Evolutionary conservation across 2,113 vertebrate genomes (phyloP).

Genomic region (Nyctibius bracteatus): DNA sequence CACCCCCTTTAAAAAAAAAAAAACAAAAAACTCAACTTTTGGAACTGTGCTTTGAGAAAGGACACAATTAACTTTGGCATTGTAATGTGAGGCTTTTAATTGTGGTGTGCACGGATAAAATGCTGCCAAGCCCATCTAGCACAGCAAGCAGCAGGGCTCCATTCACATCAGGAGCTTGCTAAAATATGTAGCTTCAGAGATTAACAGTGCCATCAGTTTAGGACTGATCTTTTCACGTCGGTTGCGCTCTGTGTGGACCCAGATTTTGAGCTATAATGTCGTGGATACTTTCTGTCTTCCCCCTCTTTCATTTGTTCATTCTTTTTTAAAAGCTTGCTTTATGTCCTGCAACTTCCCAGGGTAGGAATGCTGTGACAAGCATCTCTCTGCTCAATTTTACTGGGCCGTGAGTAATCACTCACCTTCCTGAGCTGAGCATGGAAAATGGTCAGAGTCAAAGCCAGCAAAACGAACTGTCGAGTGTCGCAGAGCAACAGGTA

Average conservation of each 20-base stretch:
- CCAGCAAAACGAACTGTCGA: neutral
- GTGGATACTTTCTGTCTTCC: neutral
- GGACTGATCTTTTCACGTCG: neutral
- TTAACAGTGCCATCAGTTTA: neutral
- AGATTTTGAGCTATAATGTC: neutral
- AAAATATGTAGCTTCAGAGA: neutral
- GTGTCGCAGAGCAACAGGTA: neutral
- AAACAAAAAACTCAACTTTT: too few species aligned
- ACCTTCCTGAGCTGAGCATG: neutral
- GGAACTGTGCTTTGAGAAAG: neutral
- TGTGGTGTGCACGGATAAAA: neutral
- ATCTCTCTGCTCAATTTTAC: neutral
- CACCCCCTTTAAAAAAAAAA: neutral
- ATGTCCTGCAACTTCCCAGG: neutral
- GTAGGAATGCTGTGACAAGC: neutral
- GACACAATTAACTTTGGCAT: accelerated
- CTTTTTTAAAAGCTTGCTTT: neutral
- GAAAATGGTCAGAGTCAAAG: neutral
- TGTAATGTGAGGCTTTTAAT: neutral
- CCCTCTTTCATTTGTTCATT: neutral
- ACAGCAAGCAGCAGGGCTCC: neutral
- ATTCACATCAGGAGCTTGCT: neutral
- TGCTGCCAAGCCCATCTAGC: neutral
- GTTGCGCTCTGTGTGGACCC: neutral
- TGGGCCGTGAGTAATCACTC: neutral